Evolutionary conservation across 2,888 invertebrate species (phyloP).

Genomic region (Timema cristinae): DNA sequence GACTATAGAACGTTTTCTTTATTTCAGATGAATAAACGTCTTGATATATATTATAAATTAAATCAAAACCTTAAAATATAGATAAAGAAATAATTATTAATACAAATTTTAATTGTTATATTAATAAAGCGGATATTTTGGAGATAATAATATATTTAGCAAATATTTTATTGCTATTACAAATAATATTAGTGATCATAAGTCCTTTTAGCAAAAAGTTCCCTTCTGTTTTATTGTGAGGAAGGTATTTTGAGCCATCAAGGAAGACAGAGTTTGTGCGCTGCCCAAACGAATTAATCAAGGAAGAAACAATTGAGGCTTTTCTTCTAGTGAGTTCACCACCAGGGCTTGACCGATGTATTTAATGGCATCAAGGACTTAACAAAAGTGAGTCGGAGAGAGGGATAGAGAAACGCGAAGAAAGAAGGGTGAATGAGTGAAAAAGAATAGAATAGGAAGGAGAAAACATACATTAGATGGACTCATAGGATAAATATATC

Average conservation of each 20-base stretch:
- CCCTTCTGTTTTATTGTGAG: constrained; percentile 11
- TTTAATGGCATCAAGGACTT: constrained; percentile 12
- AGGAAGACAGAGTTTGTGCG: constrained; percentile 15
- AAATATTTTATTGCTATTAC: too few relatives aligned
- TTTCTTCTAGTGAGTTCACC: constrained; percentile 18
- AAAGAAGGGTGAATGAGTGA: not conserved
- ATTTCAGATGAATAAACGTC: too few relatives aligned
- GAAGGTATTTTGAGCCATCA: constrained; percentile 17
- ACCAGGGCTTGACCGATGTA: constrained; percentile 16
- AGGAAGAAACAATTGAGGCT: constrained; percentile 25
- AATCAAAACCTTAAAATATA: too few relatives aligned
- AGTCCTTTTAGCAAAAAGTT: not conserved
- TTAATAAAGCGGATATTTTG: too few relatives aligned
- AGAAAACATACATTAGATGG: too few relatives aligned
- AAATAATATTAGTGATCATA: too few relatives aligned
- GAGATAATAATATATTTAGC: too few relatives aligned
- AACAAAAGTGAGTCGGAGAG: constrained; percentile 11
- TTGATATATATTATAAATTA: too few relatives aligned
- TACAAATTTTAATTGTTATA: too few relatives aligned
- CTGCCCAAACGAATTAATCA: constrained; percentile 23
- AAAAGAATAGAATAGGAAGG: constrained; percentile 1
- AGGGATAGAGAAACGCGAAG: constrained; percentile 4
- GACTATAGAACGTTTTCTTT: too few relatives aligned
- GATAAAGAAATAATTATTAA: too few relatives aligned
- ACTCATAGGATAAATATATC: too few relatives aligned